Conservation (phyloP, 2,113 vertebrate genomes). For the Odobenus rosmarus region DNA sequence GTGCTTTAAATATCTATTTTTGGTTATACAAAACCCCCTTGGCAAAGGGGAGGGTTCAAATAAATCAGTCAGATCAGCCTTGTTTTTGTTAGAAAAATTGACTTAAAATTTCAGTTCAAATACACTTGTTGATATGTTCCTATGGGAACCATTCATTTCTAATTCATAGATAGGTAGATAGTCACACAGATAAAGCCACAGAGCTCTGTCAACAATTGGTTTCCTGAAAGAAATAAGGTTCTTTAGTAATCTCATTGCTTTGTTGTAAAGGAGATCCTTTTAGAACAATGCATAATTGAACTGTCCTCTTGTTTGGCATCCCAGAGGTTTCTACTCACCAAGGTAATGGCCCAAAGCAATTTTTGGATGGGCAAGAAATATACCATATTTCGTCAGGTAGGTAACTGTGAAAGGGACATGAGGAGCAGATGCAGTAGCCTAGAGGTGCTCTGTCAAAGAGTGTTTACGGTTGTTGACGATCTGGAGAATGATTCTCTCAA, state of each 20-base stretch:
- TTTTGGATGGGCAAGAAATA: not conserved
- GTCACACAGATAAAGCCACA: not conserved
- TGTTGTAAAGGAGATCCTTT: not conserved
- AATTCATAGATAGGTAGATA: not conserved
- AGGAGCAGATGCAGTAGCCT: accelerated
- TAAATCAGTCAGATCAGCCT: not conserved
- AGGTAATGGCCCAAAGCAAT: not conserved
- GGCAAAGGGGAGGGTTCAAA: not conserved
- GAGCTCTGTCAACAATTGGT: not conserved
- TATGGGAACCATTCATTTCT: not conserved
- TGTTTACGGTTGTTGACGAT: not conserved
- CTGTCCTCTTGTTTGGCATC: not conserved
- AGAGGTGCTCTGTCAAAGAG: not conserved
- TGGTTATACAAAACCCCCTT: not conserved
- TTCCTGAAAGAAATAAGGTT: not conserved
- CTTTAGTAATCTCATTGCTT: not conserved
- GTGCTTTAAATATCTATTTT: not conserved
- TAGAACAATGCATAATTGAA: not conserved
- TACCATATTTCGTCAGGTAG: not conserved
- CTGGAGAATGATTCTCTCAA: not conserved
- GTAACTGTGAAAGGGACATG: not conserved
- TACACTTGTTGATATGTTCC: not conserved
- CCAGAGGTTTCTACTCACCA: not conserved
- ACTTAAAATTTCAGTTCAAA: constrained; percentile 26
- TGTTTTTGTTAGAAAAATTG: not conserved